phyloP scores from a whole-genome alignment of 2,113 vertebrate species.

The Istiophorus platypterus region DNA sequence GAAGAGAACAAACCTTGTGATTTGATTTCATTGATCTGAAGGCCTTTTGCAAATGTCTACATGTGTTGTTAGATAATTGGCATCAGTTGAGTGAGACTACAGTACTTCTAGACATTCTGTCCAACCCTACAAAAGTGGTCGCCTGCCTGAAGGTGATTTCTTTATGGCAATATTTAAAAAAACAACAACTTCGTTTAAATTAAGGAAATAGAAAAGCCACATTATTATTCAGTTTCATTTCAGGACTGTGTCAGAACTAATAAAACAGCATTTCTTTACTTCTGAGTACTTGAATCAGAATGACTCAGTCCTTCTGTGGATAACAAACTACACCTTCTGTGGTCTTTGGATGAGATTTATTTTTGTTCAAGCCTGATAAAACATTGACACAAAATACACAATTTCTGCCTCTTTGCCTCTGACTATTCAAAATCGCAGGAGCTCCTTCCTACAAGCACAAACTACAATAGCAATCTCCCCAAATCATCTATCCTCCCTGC shows the following conservation, averaged over 20 bases:
- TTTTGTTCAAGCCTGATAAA: slow-evolving; percentile 41
- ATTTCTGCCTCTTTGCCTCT: slow-evolving; percentile 27
- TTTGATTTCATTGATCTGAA: slow-evolving; percentile 22
- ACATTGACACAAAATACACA: slow-evolving; percentile 18
- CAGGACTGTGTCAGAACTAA: slow-evolving; percentile 6
- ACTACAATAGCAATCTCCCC: slow-evolving; percentile 25
- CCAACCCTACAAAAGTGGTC: slow-evolving; percentile 9
- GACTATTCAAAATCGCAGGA: slow-evolving; percentile 30
- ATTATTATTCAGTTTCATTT: slow-evolving; percentile 41
- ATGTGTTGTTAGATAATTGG: slow-evolving; percentile 15
- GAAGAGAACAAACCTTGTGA: slow-evolving; percentile 29
- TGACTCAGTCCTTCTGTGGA: slow-evolving; percentile 4
- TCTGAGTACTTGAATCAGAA: slow-evolving; percentile 36
- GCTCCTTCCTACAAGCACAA: slow-evolving; percentile 46
- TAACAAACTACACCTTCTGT: slow-evolving; percentile 23
- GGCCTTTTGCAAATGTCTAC: slow-evolving; percentile 7
- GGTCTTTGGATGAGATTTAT: slow-evolving; percentile 29
- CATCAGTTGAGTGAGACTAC: neutral
- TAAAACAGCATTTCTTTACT: neutral
- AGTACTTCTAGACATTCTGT: slow-evolving; percentile 18
- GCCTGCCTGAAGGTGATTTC: neutral
- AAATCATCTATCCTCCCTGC: slow-evolving; percentile 21
- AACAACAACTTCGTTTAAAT: neutral
- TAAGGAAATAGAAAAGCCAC: slow-evolving; percentile 14
- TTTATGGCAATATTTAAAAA: slow-evolving; percentile 29